phyloP scores from a whole-genome alignment of 1,140 invertebrate species.

The Psix sp. region DNA sequence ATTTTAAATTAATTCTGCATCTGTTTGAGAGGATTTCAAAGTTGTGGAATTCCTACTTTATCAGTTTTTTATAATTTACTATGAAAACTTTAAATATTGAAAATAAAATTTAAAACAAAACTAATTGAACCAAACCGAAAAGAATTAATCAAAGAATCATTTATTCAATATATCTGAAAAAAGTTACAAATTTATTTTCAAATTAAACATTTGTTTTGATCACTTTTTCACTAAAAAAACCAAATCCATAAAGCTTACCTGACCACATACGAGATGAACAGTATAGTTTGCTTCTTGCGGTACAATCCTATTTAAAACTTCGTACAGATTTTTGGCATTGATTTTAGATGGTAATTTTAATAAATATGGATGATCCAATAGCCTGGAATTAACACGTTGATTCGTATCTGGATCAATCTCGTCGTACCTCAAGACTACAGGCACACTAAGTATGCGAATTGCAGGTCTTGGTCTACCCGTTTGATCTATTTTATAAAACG shows the following conservation, averaged over 20 bases:
- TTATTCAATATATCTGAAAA: too few species aligned
- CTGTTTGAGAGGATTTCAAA: too few species aligned
- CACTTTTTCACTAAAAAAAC: too few species aligned
- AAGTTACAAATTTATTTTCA: too few species aligned
- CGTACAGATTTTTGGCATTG: conserved; percentile 77
- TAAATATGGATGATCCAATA: conserved; percentile 80
- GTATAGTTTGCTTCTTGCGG: conserved; percentile 76
- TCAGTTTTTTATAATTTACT: too few species aligned
- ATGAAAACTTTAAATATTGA: too few species aligned
- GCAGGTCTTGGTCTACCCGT: conserved; percentile 66
- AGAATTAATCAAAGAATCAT: too few species aligned
- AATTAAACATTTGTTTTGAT: too few species aligned
- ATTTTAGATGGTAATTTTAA: conserved; percentile 80
- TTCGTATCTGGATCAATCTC: conserved; percentile 78
- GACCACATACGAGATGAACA: conserved; percentile 76
- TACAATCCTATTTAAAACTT: conserved; percentile 76
- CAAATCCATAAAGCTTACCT: conserved; percentile 70
- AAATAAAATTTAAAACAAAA: too few species aligned
- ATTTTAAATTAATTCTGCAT: too few species aligned
- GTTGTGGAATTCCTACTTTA: too few species aligned
- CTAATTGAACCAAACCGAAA: too few species aligned
- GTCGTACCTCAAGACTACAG: conserved; percentile 79
- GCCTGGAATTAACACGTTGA: conserved; percentile 69
- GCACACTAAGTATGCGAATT: conserved; percentile 78
- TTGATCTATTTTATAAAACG: conserved; percentile 71